Percentiles rank a stretch among this genome's conserved stretches.
Conservation (phyloP, 2,113 vertebrate species). For the Leptobrachium ailaonicum region DNA sequence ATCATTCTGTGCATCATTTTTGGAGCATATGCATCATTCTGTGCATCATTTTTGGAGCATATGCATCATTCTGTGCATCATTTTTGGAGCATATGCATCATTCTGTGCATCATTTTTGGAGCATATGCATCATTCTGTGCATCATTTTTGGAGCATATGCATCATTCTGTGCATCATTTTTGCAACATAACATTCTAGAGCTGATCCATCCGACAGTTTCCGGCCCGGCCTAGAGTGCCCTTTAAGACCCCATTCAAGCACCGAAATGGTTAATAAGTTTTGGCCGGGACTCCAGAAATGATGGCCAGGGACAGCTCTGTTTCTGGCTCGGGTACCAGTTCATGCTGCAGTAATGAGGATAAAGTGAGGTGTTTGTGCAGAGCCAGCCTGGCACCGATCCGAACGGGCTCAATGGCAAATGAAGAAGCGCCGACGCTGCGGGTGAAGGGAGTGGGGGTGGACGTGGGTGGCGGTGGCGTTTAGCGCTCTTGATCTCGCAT, state of each 20-base stretch:
- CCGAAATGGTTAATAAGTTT: background rate
- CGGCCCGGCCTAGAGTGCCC: no score
- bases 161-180: no score
- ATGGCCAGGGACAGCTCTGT: conserved; percentile 6
- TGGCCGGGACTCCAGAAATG: background rate
- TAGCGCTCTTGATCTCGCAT: background rate
- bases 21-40: no score
- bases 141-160: no score
- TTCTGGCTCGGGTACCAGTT: background rate
- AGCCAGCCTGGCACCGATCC: background rate
- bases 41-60: no score
- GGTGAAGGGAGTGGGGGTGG: background rate
- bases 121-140: no score
- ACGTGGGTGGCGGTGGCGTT: conserved; percentile 6
- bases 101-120: no score
- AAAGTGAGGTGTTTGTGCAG: conserved; percentile 19
- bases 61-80: no score
- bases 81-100: no score
- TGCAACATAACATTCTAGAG: no score
- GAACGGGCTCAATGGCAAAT: background rate
- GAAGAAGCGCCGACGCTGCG: background rate
- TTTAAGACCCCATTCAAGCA: background rate
- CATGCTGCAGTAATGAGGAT: conserved; percentile 42
- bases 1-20: no score
- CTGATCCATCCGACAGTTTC: no score